phyloP scores from a whole-genome alignment of 2,888 invertebrate species.

The Agriopis aurantiaria region DNA sequence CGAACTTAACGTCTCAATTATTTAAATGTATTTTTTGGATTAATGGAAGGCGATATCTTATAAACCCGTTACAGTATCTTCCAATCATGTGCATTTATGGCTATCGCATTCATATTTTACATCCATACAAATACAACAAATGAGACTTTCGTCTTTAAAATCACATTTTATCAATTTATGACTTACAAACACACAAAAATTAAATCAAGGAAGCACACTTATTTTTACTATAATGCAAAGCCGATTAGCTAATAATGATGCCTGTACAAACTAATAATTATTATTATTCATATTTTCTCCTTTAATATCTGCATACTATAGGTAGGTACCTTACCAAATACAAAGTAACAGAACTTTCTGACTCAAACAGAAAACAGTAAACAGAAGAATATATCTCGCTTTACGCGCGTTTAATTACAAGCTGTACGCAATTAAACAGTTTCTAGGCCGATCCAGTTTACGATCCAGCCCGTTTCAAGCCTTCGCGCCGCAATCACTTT shows the following conservation, averaged over 20 bases:
- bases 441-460: conserved; percentile 77
- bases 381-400: conserved; percentile 52
- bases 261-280: too few species aligned
- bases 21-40: conserved; percentile 33
- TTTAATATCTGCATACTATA: too few species aligned
- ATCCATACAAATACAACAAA: too few species aligned
- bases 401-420: conserved; percentile 69
- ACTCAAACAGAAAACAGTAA: conserved; percentile 26
- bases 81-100: background rate
- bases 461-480: conserved; percentile 65
- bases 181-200: too few species aligned
- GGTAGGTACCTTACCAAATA: too few species aligned
- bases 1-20: conserved; percentile 50
- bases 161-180: too few species aligned
- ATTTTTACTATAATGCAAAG: too few species aligned
- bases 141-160: too few species aligned
- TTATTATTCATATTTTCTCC: too few species aligned
- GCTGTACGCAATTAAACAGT: conserved; percentile 74
- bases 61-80: background rate
- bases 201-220: too few species aligned
- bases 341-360: background rate
- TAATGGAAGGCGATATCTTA: conserved; percentile 11
- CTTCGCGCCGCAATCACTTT: conserved; percentile 76
- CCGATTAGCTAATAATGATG: too few species aligned
- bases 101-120: background rate